These are phyloP conservation scores for Drosophila watanabei DNA, from an alignment of 1,140 invertebrate genomes.

Conservation along the genomic window DNA sequence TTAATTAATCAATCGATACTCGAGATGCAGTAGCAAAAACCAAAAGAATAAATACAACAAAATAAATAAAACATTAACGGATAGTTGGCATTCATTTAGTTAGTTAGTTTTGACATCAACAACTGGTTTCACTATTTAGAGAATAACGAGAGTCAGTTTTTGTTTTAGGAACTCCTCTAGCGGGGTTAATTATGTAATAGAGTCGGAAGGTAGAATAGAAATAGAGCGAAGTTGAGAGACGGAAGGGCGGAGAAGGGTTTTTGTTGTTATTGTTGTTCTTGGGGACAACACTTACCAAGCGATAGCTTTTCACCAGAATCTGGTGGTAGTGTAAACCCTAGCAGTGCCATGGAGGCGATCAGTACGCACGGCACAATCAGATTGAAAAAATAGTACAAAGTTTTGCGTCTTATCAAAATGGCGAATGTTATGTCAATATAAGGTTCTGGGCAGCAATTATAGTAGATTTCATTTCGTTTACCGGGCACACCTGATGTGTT, in stretches of 20 bases:
- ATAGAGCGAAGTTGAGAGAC: slow-evolving; percentile 31
- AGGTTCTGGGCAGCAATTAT: slow-evolving; percentile 97
- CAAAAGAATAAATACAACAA: slow-evolving; percentile 2
- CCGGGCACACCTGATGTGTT: slow-evolving; percentile 93
- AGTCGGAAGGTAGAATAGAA: slow-evolving; percentile 16
- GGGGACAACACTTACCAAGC: slow-evolving; percentile 90
- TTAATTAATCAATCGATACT: slow-evolving; percentile 29
- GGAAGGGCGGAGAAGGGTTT: slow-evolving; percentile 17
- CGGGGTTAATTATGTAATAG: slow-evolving; percentile 9
- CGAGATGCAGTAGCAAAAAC: slow-evolving; percentile 27
- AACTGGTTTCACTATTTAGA: slow-evolving; percentile 4
- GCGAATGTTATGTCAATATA: slow-evolving; percentile 99
- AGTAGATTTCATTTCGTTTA: slow-evolving; percentile 96
- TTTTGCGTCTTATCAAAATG: slow-evolving; percentile 98
- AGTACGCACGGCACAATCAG: slow-evolving; percentile 99
- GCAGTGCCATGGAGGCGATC: slow-evolving; percentile 98
- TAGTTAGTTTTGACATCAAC: slow-evolving; percentile 10
- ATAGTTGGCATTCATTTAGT: slow-evolving; percentile 30
- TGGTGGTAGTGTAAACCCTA: slow-evolving; percentile 99
- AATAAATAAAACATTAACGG: slow-evolving; percentile 4
- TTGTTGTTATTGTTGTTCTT: slow-evolving; percentile 10
- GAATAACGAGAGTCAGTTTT: slow-evolving; percentile 11
- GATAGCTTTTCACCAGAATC: slow-evolving; percentile 99
- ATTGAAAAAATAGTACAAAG: slow-evolving; percentile 99
- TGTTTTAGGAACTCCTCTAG: slow-evolving; percentile 6